Base-by-base conservation (phyloP, 2,888 invertebrate genomes). In the Tetranychus truncatus region DNA sequence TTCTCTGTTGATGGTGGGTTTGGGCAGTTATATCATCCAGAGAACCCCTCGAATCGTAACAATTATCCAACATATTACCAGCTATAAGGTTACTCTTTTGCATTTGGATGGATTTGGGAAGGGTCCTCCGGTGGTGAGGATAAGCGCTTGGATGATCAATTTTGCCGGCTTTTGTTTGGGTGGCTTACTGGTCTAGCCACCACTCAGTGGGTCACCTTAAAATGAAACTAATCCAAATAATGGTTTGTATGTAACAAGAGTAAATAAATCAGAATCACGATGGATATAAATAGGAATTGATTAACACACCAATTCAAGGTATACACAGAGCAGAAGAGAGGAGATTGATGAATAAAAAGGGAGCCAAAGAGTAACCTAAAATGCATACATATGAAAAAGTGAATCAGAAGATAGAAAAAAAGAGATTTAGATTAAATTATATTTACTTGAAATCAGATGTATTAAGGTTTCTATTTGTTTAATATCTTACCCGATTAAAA, bases 1-100 rank as follows among this genome's bases (percentile, higher is more conserved):
- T 78, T 69, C 71, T 74, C 18, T 75, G 75, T 45, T 76, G 75
- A 66, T 74, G 74, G 21, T 55, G 67, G 18, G 73, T 45, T 69
- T 73, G 34, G 45, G 72, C 45, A 21, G 73, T 76, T 45, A 74
- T 72, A 20, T 76, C 76, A 65, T 74, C 74, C 44, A 77, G 69
- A 24, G 76, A 74, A 65, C 75, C 77, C 20, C 76, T 74, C 34
- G 77, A 77, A 72, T 77, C 76, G 71, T 76, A 77, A 71, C 75
- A 77, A 74, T 77, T 74, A 24, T 77, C 76, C 44, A 76, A 67
- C 45, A 75, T 72, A 73, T 73, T 76, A 4, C 66, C 75, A 65
- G 76, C 67, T 9, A 75, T 66, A 34, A 73, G 20, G 24, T 55
- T 55, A 11, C 21, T n/a, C 24, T 73, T 73, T 55, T 73, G 73